phyloP scores from a whole-genome alignment of 2,797 vertebrate species.

The Scomberomorus guttatus region DNA sequence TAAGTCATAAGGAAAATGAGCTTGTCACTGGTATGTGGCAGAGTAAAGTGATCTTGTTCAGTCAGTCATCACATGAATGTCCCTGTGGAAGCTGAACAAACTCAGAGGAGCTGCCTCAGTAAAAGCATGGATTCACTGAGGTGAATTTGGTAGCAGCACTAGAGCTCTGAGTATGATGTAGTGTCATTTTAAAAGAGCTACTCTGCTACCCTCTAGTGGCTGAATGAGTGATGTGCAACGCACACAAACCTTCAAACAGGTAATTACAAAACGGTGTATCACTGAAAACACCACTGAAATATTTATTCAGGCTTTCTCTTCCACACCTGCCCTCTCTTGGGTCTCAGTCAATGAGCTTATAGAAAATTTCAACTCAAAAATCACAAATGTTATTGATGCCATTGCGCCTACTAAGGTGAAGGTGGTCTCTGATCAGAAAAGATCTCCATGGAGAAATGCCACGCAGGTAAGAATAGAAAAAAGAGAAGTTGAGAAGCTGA shows the following conservation, averaged over 20 bases:
- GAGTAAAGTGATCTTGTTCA: slow-evolving; percentile 10
- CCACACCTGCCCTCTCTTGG: too few relatives aligned
- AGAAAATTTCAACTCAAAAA: too few relatives aligned
- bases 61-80: slow-evolving; percentile 6
- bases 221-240: not conserved
- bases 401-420: too few relatives aligned
- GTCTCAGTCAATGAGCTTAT: too few relatives aligned
- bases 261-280: not conserved
- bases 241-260: too few relatives aligned
- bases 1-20: not conserved
- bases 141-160: not conserved
- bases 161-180: not conserved
- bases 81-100: not conserved
- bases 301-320: not conserved
- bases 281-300: too few relatives aligned
- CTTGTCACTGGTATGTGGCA: not conserved
- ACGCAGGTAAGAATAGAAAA: too few relatives aligned
- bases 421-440: too few relatives aligned
- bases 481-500: too few relatives aligned
- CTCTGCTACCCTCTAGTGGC: slow-evolving; percentile 66
- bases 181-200: not conserved
- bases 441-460: too few relatives aligned
- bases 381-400: too few relatives aligned
- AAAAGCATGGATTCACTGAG: accelerated
- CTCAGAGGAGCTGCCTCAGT: not conserved